A percentile compares a stretch with the other conserved stretches of the same genome.
Evolutionary conservation across 2,113 vertebrate genomes (phyloP).

Genomic region (Myiozetetes cayanensis): DNA sequence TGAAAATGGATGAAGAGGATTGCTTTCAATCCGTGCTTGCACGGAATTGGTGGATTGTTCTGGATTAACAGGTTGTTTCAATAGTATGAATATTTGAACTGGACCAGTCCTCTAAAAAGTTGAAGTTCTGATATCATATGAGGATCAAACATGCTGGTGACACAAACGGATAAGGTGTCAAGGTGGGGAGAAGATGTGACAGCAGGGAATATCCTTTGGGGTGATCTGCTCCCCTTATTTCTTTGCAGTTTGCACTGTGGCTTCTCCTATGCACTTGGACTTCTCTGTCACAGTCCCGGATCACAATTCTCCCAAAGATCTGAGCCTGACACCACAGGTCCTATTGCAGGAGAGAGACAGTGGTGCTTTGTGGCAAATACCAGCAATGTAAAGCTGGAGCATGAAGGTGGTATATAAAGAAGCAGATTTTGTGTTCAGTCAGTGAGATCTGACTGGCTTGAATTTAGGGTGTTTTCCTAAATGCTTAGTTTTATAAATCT

Average conservation of each 20-base stretch:
- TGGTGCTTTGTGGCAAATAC: fast-evolving
- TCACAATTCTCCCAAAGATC: background rate
- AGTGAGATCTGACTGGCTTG: background rate
- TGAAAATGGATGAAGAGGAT: background rate
- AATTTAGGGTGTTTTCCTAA: background rate
- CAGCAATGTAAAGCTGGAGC: background rate
- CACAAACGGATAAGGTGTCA: background rate
- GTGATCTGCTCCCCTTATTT: background rate
- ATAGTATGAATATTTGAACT: background rate
- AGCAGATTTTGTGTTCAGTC: background rate
- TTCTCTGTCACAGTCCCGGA: background rate
- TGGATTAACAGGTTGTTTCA: background rate
- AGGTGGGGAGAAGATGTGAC: background rate
- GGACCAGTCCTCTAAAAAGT: background rate
- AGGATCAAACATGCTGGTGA: background rate
- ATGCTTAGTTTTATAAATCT: background rate
- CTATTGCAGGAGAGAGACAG: background rate
- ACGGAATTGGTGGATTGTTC: background rate
- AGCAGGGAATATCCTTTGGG: background rate
- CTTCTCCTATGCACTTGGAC: background rate
- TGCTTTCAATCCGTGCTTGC: background rate
- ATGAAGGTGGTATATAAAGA: background rate
- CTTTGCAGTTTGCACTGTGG: background rate
- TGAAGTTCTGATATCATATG: background rate
- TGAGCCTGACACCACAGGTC: fast-evolving